phyloP scores from a whole-genome alignment of 2,113 vertebrate species.

The Colius striatus region DNA sequence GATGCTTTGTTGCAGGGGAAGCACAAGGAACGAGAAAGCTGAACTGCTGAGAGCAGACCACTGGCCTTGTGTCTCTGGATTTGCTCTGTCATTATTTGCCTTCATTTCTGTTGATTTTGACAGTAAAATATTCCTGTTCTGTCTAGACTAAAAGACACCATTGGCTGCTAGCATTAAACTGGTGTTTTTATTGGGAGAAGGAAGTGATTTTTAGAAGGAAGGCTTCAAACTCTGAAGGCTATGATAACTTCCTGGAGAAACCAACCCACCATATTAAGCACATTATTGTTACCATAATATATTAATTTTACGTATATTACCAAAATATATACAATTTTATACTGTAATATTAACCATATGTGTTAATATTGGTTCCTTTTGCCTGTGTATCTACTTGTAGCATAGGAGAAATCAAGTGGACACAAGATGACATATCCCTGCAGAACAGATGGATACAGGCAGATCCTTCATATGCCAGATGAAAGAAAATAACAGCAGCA shows the following conservation, averaged over 20 bases:
- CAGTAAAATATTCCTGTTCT: not conserved
- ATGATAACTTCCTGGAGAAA: not conserved
- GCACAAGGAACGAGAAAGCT: not conserved
- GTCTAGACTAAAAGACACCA: not conserved
- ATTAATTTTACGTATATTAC: no score
- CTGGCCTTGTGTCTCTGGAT: not conserved
- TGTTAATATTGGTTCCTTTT: not conserved
- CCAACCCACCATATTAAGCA: not conserved
- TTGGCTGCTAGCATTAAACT: not conserved
- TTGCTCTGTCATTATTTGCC: not conserved
- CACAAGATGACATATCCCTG: not conserved
- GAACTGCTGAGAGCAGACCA: not conserved
- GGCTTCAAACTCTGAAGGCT: not conserved
- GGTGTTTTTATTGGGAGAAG: not conserved
- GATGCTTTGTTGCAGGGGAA: not conserved
- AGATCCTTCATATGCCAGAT: not conserved
- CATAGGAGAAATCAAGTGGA: not conserved
- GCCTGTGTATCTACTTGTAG: not conserved
- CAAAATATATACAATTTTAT: no score
- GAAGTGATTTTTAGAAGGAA: not conserved
- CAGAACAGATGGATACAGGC: not conserved
- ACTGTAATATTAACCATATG: no score
- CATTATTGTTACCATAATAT: not conserved
- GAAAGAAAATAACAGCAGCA: not conserved
- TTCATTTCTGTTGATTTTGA: not conserved